Conservation (phyloP, 2,113 vertebrate genomes). For the Menura novaehollandiae region DNA sequence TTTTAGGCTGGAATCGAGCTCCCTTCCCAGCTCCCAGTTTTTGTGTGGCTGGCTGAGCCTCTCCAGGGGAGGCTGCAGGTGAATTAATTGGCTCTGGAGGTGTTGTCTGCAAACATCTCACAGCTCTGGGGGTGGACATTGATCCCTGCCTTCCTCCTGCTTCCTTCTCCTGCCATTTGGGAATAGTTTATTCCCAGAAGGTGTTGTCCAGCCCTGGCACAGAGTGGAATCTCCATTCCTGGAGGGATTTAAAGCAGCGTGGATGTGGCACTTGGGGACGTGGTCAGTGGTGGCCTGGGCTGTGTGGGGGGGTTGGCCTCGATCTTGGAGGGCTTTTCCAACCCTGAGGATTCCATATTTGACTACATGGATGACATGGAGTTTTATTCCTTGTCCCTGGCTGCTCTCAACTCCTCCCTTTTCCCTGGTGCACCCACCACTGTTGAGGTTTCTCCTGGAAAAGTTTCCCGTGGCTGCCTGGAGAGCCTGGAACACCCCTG, state of each 20-base stretch:
- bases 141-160: not conserved
- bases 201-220: not conserved
- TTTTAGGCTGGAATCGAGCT: not conserved
- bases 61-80: fast-evolving
- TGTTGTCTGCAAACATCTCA: fast-evolving
- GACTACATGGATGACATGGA: not conserved
- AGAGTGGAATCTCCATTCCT: not conserved
- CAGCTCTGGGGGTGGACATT: fast-evolving
- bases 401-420: not conserved
- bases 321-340: not conserved
- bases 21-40: too few relatives aligned
- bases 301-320: not conserved
- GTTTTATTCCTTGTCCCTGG: not conserved
- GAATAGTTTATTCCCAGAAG: not conserved
- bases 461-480: not conserved
- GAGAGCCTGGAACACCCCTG: not conserved
- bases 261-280: not conserved
- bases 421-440: not conserved
- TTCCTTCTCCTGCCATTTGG: fast-evolving
- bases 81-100: not conserved
- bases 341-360: not conserved
- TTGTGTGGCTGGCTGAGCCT: fast-evolving
- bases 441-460: too few relatives aligned
- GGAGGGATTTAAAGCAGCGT: not conserved
- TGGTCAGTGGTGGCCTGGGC: not conserved